Evolutionary conservation across 2,797 vertebrate species (phyloP).

Genomic region (Diplodus sargus): DNA sequence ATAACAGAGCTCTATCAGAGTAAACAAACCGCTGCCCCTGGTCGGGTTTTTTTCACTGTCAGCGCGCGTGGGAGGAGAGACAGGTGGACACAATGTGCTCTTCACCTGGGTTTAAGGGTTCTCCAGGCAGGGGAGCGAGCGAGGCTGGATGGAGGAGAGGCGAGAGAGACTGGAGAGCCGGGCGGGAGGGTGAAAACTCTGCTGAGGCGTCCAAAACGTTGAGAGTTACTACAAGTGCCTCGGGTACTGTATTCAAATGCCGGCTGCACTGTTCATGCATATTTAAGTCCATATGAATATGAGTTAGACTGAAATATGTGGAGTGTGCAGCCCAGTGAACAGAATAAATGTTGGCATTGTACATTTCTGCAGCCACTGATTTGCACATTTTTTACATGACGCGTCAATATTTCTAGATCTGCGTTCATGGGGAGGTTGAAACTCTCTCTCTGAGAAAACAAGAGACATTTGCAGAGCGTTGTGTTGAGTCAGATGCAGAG

Average conservation of each 20-base stretch:
- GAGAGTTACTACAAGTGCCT: slow-evolving; percentile 1
- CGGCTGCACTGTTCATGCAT: not conserved
- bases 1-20: slow-evolving; percentile 68
- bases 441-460: too few species aligned
- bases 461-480: too few species aligned
- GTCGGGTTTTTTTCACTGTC: slow-evolving; percentile 42
- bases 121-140: slow-evolving; percentile 63
- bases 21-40: slow-evolving; percentile 72
- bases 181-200: slow-evolving; percentile 24
- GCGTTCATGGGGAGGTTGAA: too few species aligned
- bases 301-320: not conserved
- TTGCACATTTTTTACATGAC: too few species aligned
- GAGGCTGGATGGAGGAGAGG: slow-evolving; percentile 27
- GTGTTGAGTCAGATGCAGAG: too few species aligned
- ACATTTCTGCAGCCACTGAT: too few species aligned
- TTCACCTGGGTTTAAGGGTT: slow-evolving; percentile 76
- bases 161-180: slow-evolving; percentile 16
- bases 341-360: too few species aligned
- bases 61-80: slow-evolving; percentile 72
- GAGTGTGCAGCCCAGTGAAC: too few species aligned
- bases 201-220: slow-evolving; percentile 28
- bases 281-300: not conserved
- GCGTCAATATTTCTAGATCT: too few species aligned
- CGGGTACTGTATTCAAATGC: not conserved
- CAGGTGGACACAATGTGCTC: slow-evolving; percentile 76